These are phyloP conservation scores for Cepaea nemoralis DNA, from an alignment of 1,140 invertebrate species.

Conservation along the genomic window DNA sequence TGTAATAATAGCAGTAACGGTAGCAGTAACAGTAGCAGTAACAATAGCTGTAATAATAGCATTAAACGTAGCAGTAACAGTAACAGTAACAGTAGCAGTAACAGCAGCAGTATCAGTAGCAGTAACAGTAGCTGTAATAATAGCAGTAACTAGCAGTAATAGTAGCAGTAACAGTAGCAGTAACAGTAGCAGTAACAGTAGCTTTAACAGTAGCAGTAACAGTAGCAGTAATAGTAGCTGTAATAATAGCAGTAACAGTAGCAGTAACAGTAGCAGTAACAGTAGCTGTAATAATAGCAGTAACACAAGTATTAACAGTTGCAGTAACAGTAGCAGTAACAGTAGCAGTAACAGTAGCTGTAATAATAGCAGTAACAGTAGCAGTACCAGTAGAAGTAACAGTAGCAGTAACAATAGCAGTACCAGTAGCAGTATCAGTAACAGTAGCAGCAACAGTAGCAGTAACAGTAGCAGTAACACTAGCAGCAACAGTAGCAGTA, in stretches of 20 bases:
- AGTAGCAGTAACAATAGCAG: background rate
- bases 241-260: background rate
- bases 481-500: background rate
- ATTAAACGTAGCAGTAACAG: background rate
- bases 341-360: background rate
- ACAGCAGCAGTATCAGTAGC: background rate
- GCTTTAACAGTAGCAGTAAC: background rate
- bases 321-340: background rate
- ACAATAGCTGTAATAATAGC: background rate
- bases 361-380: background rate
- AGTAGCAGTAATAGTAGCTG: background rate
- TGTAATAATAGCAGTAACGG: background rate
- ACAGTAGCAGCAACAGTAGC: background rate
- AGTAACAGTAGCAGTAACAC: background rate
- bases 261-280: background rate
- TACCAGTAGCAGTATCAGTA: background rate
- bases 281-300: background rate
- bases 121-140: background rate
- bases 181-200: background rate
- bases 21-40: background rate
- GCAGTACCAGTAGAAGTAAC: background rate
- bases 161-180: background rate
- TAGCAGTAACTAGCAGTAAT: background rate
- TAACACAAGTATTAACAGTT: background rate
- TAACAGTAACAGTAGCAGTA: background rate